Evolutionary conservation across 2,888 invertebrate species (phyloP), one percentile per base, ranked within the genome.

Genomic region (Electrophaes corylata): DNA sequence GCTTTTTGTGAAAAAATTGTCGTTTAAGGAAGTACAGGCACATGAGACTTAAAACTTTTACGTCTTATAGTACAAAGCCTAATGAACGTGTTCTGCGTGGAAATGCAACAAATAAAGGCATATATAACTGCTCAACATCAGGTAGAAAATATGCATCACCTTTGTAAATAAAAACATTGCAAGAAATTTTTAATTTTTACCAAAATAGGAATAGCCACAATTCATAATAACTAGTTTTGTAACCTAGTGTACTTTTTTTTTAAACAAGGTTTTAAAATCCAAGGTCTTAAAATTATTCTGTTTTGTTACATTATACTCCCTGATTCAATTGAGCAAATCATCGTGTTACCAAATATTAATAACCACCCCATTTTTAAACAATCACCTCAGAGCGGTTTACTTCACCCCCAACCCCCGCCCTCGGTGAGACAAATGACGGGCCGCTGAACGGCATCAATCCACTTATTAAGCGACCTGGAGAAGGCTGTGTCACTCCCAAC

Each of bases 401-500:
- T 52, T 33, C 43, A 23, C 37, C 12, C 39, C 20, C 45, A n/a
- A 29, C 46, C 45, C 31, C 31, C 18, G 18, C 18, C 10, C 31
- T 8, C 18, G 5, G 43, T 3, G 41, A 65, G 66, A 69, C 69
- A 69, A 69, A 69, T 67, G 69, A 60, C 65, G 50, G 62, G 62
- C 48, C 59, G 58, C 60, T 63, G 77, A 69, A 72, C 67, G 63
- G 74, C 86, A 89, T 91, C 88, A 83, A 87, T 89, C 87, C 78
- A 72, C 86, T 90, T 88, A 91, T 91, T 91, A 90, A 83, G 66
- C 75, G 76, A 76, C 79, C 80, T 84, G 76, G 26, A 12, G 16
- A 31, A 11, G 19, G 41, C 33, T 44, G 43, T 19, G 19, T 14
- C 48, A 48, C 48, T 49, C 0, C 19, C 14, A 18, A 12, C 16